phyloP scores from a whole-genome alignment of 2,888 invertebrate species.

The Amblyteles armatorius region DNA sequence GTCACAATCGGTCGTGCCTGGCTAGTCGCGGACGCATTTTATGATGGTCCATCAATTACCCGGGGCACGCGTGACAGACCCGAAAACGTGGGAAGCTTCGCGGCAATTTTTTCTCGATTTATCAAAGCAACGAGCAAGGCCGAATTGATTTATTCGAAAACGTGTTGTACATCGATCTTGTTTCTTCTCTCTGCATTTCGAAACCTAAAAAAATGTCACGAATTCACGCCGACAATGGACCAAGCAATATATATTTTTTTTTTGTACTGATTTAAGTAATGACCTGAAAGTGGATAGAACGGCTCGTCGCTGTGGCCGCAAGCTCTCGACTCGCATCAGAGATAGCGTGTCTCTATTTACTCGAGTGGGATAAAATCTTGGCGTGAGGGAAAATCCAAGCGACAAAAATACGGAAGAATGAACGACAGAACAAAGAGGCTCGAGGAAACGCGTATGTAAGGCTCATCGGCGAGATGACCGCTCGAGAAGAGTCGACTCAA shows the following conservation, averaged over 20 bases:
- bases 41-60: slow-evolving; percentile 5
- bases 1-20: slow-evolving; percentile 1
- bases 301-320: not conserved
- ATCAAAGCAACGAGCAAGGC: not conserved
- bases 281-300: not conserved
- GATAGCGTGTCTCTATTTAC: slow-evolving; percentile 44
- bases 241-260: not conserved
- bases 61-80: not conserved
- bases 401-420: not conserved
- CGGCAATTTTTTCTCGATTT: not conserved
- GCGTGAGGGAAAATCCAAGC: slow-evolving; percentile 29
- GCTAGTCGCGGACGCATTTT: not conserved
- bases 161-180: not conserved
- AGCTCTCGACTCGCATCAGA: slow-evolving; percentile 19
- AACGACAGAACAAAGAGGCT: not conserved
- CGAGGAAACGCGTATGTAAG: too few species aligned
- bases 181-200: not conserved
- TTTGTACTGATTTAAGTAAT: slow-evolving; percentile 13
- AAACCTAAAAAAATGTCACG: not conserved
- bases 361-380: slow-evolving; percentile 36
- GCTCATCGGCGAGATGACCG: too few species aligned
- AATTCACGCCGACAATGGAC: not conserved
- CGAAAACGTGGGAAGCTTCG: not conserved
- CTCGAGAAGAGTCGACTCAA: too few species aligned
- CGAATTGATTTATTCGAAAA: not conserved